A percentile compares a stretch with the other conserved stretches of the same genome.
These are phyloP conservation scores for Phocides pigmalion DNA, from an alignment of 1,140 invertebrate species.

Conservation along the genomic window DNA sequence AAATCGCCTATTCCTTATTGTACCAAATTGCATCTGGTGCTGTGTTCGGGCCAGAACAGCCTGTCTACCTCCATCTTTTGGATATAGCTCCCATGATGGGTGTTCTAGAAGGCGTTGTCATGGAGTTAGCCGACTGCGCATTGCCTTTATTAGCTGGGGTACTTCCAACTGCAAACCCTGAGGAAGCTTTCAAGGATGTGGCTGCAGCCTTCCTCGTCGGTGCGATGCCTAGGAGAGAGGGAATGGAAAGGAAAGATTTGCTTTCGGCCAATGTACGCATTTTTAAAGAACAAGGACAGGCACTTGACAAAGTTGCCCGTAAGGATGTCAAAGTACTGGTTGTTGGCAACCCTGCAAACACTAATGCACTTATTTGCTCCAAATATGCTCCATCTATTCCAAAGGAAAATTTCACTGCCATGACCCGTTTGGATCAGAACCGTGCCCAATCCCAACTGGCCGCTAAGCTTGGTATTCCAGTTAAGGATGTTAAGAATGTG, in stretches of 20 bases:
- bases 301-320: slow-evolving; percentile 95
- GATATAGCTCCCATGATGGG: slow-evolving; percentile 98
- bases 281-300: slow-evolving; percentile 97
- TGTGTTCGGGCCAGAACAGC: slow-evolving; percentile 97
- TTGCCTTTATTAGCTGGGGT: slow-evolving; percentile 94
- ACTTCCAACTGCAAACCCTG: slow-evolving; percentile 93
- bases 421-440: slow-evolving; percentile 99
- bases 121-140: slow-evolving; percentile 98
- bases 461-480: slow-evolving; percentile 86
- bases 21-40: slow-evolving; percentile 97
- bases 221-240: slow-evolving; percentile 98
- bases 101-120: slow-evolving; percentile 97
- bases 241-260: slow-evolving; percentile 99
- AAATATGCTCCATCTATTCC: slow-evolving; percentile 99
- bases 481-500: slow-evolving; percentile 93
- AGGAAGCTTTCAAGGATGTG: slow-evolving; percentile 97
- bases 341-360: slow-evolving; percentile 99
- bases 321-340: slow-evolving; percentile 97
- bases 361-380: slow-evolving; percentile 98
- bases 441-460: slow-evolving; percentile 94
- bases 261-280: slow-evolving; percentile 98
- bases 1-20: slow-evolving; percentile 98
- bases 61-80: slow-evolving; percentile 94
- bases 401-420: slow-evolving; percentile 97
- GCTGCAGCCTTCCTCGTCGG: slow-evolving; percentile 99